A percentile compares a stretch with the other conserved stretches of the same genome.
These are phyloP conservation scores for Spongia lamella DNA, from an alignment of 37 sponge, comb jelly and placozoan genomes.

Conservation along the genomic window DNA sequence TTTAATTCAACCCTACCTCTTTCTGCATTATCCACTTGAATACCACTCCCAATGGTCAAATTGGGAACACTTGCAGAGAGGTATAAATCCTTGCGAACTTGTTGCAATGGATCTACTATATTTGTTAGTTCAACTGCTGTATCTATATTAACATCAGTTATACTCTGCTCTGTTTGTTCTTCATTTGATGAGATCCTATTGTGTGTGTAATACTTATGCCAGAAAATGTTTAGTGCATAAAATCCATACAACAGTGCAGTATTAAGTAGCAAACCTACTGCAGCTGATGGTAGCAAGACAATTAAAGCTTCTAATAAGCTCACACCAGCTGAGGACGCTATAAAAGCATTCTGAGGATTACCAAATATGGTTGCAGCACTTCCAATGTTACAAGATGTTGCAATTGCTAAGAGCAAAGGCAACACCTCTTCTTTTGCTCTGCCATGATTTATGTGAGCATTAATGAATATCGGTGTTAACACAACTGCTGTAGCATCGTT, in stretches of 20 bases:
- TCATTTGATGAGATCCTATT: too few relatives aligned
- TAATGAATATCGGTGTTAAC: conserved; percentile 71
- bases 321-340: conserved; percentile 66
- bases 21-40: conserved; percentile 13
- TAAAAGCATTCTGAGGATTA: conserved; percentile 91
- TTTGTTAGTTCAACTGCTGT: too few relatives aligned
- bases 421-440: conserved; percentile 60
- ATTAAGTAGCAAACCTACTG: conserved; percentile 51
- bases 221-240: too few relatives aligned
- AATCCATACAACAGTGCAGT: conserved; percentile 63
- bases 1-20: neutral
- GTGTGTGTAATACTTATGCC: too few relatives aligned
- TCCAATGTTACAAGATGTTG: conserved; percentile 85
- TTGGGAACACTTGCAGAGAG: too few relatives aligned
- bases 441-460: conserved; percentile 56
- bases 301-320: conserved; percentile 64
- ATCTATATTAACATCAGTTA: too few relatives aligned
- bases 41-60: neutral
- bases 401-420: conserved; percentile 75
- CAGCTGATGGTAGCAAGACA: conserved; percentile 67
- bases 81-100: too few relatives aligned
- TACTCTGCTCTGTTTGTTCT: too few relatives aligned
- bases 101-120: too few relatives aligned
- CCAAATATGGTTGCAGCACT: conserved; percentile 90
- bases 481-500: conserved; percentile 82